These are phyloP conservation scores for Halocaridina rubra DNA, from an alignment of 2,888 invertebrate genomes.

Conservation along the genomic window DNA sequence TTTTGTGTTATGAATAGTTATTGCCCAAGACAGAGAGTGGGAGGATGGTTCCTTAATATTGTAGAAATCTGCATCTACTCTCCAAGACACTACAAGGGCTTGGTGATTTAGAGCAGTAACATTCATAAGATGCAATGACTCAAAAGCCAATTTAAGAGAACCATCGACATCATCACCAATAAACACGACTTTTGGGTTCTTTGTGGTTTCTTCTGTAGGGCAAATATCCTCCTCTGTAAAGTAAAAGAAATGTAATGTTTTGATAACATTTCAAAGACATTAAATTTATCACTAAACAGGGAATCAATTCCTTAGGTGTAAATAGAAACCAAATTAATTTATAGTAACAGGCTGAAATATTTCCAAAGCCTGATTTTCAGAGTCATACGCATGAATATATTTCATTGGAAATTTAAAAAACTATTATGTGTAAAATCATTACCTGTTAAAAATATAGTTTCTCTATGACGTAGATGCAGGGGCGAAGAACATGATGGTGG, in stretches of 20 bases:
- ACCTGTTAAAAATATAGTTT: conserved; percentile 29
- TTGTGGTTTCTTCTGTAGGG: not conserved
- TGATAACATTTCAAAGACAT: too few species aligned
- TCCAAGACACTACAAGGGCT: conserved; percentile 42
- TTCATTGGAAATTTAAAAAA: too few species aligned
- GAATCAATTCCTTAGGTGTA: too few species aligned
- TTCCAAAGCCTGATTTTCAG: too few species aligned
- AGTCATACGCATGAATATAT: too few species aligned
- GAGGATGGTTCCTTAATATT: not conserved
- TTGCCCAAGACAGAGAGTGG: conserved; percentile 39
- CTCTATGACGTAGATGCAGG: conserved; percentile 1
- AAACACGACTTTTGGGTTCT: conserved; percentile 4
- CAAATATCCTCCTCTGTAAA: conserved; percentile 26
- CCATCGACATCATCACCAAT: conserved; percentile 44
- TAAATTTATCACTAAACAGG: too few species aligned
- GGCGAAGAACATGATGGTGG: conserved; percentile 33
- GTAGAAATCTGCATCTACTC: conserved; percentile 36
- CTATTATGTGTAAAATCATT: not conserved
- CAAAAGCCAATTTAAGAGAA: not conserved
- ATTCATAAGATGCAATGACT: conserved; percentile 27
- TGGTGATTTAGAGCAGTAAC: conserved; percentile 41
- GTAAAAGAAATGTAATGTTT: not conserved
- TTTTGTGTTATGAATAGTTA: conserved; percentile 6
- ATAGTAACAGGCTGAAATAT: too few species aligned
- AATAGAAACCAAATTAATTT: too few species aligned